These are phyloP conservation scores for Malurus cyaneus DNA, from an alignment of 2,113 vertebrate genomes.

Conservation along the genomic window DNA sequence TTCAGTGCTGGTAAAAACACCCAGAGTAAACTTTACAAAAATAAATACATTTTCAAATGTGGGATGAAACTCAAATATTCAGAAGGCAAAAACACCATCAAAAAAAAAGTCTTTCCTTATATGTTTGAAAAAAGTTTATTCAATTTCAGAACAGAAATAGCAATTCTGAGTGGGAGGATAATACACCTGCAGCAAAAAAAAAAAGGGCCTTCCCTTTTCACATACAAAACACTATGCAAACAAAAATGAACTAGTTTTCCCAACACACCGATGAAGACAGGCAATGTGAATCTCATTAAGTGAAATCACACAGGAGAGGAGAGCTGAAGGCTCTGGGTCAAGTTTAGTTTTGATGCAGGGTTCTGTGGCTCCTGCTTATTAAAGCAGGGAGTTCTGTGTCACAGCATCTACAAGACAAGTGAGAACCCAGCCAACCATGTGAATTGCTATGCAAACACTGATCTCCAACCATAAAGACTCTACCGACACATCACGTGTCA, in stretches of 20 bases:
- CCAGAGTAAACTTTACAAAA: not conserved
- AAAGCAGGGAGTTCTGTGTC: not conserved
- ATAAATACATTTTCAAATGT: not conserved
- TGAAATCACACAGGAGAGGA: not conserved
- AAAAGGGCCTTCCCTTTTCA: not conserved
- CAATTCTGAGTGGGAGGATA: not conserved
- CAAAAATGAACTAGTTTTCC: not conserved
- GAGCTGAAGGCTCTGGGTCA: not conserved
- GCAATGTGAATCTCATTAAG: not conserved
- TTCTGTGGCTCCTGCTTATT: not conserved
- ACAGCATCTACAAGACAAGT: not conserved
- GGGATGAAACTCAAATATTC: not conserved
- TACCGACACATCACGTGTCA: not conserved
- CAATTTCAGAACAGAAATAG: not conserved
- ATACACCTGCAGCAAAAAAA: not conserved
- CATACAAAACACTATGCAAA: not conserved
- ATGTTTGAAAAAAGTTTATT: not conserved
- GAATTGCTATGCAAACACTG: not conserved
- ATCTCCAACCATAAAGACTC: not conserved
- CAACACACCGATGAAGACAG: not conserved
- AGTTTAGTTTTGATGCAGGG: not conserved
- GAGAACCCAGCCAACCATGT: not conserved
- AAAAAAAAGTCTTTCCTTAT: not conserved
- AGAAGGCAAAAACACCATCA: not conserved
- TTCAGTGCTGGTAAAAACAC: not conserved